Conservation (phyloP, 2,113 vertebrate species). For the Poecile atricapillus region DNA sequence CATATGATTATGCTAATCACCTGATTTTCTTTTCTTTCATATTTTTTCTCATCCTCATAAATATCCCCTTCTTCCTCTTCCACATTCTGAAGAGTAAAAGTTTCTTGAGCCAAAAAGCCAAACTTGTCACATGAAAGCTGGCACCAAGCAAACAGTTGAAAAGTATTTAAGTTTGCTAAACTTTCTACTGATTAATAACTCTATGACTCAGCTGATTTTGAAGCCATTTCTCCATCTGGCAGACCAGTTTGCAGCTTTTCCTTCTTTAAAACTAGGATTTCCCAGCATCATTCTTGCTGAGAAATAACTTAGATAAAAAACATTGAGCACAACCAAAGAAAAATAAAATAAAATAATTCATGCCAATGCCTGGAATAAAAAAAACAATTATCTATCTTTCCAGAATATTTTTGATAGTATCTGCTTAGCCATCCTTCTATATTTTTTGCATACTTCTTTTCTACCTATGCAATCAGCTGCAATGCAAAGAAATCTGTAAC, state of each 20-base stretch:
- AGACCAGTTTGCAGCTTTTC: background rate
- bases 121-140: background rate
- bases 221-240: background rate
- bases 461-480: background rate
- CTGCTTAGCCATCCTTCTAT: background rate
- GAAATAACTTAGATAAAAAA: background rate
- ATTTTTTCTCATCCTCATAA: background rate
- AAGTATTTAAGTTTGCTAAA: background rate
- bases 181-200: background rate
- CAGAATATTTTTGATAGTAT: background rate
- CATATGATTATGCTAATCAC: background rate
- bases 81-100: background rate
- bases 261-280: background rate
- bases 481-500: background rate
- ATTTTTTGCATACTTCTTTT: background rate
- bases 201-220: background rate
- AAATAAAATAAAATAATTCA: background rate
- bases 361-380: background rate
- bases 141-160: background rate
- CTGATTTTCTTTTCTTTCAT: background rate
- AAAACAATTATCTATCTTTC: background rate
- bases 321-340: background rate
- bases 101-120: background rate
- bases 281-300: background rate
- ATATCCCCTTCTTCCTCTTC: background rate